Base-by-base conservation (phyloP, 2,888 invertebrate species). In the Mantis religiosa region DNA sequence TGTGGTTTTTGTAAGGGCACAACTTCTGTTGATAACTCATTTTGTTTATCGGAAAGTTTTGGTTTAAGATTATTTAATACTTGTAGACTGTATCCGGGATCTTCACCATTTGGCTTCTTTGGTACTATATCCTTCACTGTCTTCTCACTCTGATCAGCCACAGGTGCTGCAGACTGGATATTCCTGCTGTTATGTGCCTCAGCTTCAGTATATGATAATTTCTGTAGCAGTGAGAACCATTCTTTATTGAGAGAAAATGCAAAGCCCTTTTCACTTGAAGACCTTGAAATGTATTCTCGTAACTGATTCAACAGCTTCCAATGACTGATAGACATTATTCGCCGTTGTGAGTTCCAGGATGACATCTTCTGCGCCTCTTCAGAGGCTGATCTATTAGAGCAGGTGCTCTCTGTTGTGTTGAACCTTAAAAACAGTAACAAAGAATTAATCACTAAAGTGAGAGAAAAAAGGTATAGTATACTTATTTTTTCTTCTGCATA, bases 1-100 rank as follows among this genome's bases (percentile, higher is more conserved):
- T 93, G 93, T 82, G 91, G 91, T 91, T 94, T 95, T 94, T 95
- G 94, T 91, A 94, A 94, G 71, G 94, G 94, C 84, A 92, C 90
- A 27, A 91, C 87, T 84, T 92, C 91, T 82, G 92, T 91, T 28
- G 91, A 90, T 71, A 92, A 91, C 89, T 92, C 91, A 90, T 92
- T 92, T 34, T 90, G 90, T 89, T 90, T 88, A 25, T 90, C 90
- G 71, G 92, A 92, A 28, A 93, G 92, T 90, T 93, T 94, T 30
- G 93, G 92, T 90, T 93, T 92, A 8, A 94, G 91, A 20, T 93
- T 92, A 82, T 92, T 92, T 54, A 94, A 91, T 83, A 94, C 92
- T 91, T 93, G 93, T 84, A 94, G 90, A 81, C 91, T 92, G 83
- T 93, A 91, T 88, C 91, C 90, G 14, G 92, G 91, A 2, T 91